Evolutionary conservation across 2,888 invertebrate species (phyloP).

Genomic region (Drosophila mettleri): DNA sequence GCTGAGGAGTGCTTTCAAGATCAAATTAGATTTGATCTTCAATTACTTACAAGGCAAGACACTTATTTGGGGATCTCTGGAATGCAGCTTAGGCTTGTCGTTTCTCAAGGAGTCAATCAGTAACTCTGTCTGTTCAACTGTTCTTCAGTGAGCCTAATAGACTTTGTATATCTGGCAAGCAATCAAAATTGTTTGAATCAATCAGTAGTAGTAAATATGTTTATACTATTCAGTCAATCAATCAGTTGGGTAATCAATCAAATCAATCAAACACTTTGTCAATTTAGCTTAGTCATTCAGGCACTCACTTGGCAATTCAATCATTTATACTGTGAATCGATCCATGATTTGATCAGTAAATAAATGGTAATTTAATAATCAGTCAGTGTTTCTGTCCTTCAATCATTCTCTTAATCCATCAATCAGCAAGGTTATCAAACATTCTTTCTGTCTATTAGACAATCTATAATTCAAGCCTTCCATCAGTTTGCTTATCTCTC

Average conservation of each 20-base stretch:
- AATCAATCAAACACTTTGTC: neutral
- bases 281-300: neutral
- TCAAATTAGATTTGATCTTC: too few species aligned
- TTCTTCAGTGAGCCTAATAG: neutral
- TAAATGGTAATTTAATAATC: neutral
- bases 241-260: neutral
- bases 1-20: neutral
- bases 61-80: neutral
- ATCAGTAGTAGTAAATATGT: too few species aligned
- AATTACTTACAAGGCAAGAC: too few species aligned
- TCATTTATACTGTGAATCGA: too few species aligned
- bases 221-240: too few species aligned
- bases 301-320: neutral
- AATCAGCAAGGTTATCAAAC: neutral
- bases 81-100: too few species aligned
- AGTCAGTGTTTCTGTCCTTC: neutral
- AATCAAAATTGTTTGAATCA: too few species aligned
- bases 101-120: too few species aligned
- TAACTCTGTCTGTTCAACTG: too few species aligned
- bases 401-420: neutral
- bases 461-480: neutral
- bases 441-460: neutral
- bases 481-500: neutral
- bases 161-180: too few species aligned
- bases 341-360: too few species aligned